These are phyloP conservation scores for Syngnathus typhle DNA, from an alignment of 2,113 vertebrate species.

Conservation along the genomic window DNA sequence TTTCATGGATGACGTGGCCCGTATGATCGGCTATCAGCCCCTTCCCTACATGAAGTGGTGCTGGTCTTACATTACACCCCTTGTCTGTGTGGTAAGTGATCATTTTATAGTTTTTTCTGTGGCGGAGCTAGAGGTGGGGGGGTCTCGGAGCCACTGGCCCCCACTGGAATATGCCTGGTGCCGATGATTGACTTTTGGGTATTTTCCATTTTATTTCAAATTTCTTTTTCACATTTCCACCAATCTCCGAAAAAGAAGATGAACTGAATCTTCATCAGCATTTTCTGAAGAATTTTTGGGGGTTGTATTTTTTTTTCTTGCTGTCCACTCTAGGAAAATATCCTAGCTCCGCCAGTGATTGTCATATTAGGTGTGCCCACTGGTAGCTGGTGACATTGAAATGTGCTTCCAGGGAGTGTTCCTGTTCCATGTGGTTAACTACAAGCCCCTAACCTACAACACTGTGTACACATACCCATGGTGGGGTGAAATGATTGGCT, in stretches of 20 bases:
- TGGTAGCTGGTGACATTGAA: conserved; percentile 51
- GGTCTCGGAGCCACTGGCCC: too few relatives aligned
- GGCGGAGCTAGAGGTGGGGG: too few relatives aligned
- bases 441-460: conserved; percentile 89
- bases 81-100: conserved; percentile 82
- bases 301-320: too few relatives aligned
- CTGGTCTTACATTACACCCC: conserved; percentile 88
- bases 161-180: too few relatives aligned
- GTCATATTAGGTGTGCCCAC: not conserved
- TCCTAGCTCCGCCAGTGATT: not conserved
- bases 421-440: conserved; percentile 89
- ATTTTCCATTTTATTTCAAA: too few relatives aligned
- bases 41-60: conserved; percentile 97
- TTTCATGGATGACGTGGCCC: conserved; percentile 92
- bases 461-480: conserved; percentile 86
- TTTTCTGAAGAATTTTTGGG: too few relatives aligned
- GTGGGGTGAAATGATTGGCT: conserved; percentile 90
- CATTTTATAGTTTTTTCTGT: not conserved
- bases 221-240: too few relatives aligned
- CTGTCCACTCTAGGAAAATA: too few relatives aligned
- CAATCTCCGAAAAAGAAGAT: too few relatives aligned
- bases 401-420: conserved; percentile 73
- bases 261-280: too few relatives aligned
- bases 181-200: too few relatives aligned
- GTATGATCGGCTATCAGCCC: conserved; percentile 94